Evolutionary conservation across 1,140 invertebrate species (phyloP), one percentile per base, ranked within the genome.

Genomic region (Dendroctonus valens): DNA sequence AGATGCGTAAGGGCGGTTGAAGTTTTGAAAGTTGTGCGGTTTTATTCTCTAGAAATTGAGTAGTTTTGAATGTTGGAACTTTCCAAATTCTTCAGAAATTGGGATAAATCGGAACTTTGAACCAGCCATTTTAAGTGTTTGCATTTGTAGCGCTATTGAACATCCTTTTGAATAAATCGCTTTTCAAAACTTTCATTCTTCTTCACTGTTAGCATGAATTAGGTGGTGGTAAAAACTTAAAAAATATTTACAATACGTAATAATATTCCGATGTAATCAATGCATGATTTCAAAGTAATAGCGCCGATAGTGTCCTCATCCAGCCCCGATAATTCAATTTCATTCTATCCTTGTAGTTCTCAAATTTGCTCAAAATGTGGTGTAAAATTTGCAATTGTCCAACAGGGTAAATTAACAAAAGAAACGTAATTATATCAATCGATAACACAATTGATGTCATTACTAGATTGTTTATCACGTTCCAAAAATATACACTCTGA

Each of bases 351-450:
- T 9, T 8, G 15, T 49, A 59, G 5, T 37, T 26, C 7, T 59
- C 26, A 59, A 59, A 59, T n/a, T 59, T 59, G 14, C 15, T 37
- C 39, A 59, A 38, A 38, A 59, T 5, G 38, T 59, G 38, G 2
- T 37, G n/a, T 2, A 59, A 49, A 39, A 59, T 59, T 38, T 44
- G 37, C 58, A 59, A 38, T 41, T 49, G 58, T n/a, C 42, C 26
- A 7, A 59, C 26, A 15, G 58, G 44, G 11, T 59, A 49, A 7
- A 50, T 39, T 49, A 59, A 8, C 26, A 59, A 40, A n/a, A 39
- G 48, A 37, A 49, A 38, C n/a, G 39, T 59, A 7, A 59, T 7
- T 4, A 50, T 12, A 49, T 59, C 58, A 11, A 15, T 38, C 7
- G 15, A 59, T 8, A 11, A 39, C 26, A 59, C 42, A 39, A 48